phyloP scores from a whole-genome alignment of 2,113 vertebrate genomes.

The Pygoscelis adeliae region DNA sequence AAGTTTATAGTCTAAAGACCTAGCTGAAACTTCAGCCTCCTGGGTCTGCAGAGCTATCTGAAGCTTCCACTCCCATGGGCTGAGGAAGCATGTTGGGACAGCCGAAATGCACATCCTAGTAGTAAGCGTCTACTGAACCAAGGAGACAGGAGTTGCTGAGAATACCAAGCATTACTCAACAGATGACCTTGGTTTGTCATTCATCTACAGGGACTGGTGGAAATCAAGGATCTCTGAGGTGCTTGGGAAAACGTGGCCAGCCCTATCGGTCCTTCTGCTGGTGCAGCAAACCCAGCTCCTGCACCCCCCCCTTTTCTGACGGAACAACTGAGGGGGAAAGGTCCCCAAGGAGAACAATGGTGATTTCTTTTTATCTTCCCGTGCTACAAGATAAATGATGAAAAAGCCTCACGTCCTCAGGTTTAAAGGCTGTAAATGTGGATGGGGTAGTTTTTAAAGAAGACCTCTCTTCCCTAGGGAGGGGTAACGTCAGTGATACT shows the following conservation, averaged over 20 bases:
- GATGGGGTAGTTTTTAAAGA: not conserved
- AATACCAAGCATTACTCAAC: not conserved
- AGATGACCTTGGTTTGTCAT: not conserved
- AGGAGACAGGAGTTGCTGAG: not conserved
- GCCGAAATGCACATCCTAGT: not conserved
- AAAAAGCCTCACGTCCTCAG: not conserved
- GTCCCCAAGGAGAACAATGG: not conserved
- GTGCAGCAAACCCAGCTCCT: not conserved
- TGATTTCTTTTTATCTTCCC: not conserved
- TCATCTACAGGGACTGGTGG: not conserved
- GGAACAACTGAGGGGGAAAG: not conserved
- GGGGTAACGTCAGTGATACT: not conserved
- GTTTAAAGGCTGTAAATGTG: not conserved
- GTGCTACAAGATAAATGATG: not conserved
- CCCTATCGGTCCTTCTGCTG: not conserved
- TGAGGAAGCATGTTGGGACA: not conserved
- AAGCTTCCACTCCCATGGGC: not conserved
- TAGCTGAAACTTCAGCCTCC: not conserved
- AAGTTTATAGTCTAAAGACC: not conserved
- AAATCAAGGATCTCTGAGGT: not conserved
- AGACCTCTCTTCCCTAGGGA: not conserved
- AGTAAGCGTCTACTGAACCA: not conserved
- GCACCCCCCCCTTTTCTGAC: not conserved
- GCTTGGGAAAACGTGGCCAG: not conserved
- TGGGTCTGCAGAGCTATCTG: not conserved